Conservation (phyloP, 2,888 invertebrate genomes). For the Camptogramma bilineatum region DNA sequence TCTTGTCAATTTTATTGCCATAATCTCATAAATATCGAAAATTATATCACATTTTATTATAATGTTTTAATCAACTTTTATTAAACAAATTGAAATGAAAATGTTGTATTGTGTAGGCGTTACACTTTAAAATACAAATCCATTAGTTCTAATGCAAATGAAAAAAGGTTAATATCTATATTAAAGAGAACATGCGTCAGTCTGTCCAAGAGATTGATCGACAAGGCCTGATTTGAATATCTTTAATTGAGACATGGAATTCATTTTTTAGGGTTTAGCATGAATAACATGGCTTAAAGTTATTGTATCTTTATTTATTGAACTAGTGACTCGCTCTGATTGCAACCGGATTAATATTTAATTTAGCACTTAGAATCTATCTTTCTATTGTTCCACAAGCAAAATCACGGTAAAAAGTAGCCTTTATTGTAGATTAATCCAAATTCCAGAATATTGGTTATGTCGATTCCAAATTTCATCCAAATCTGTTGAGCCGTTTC, state of each 20-base stretch:
- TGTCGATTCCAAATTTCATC: too few relatives aligned
- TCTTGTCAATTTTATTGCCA: slow-evolving; percentile 23
- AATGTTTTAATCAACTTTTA: slow-evolving; percentile 26
- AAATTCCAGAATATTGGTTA: too few relatives aligned
- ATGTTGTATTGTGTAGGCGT: slow-evolving; percentile 9
- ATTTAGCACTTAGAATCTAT: too few relatives aligned
- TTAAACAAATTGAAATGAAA: slow-evolving; percentile 16
- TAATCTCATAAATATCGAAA: slow-evolving; percentile 19
- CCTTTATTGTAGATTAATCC: too few relatives aligned
- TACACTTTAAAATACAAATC: not conserved
- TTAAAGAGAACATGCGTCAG: slow-evolving; percentile 14
- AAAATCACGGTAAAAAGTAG: too few relatives aligned
- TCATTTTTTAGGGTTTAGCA: slow-evolving; percentile 14
- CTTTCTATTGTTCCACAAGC: too few relatives aligned
- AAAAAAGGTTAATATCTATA: slow-evolving; percentile 15
- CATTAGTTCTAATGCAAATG: slow-evolving; percentile 23
- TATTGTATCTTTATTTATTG: not conserved
- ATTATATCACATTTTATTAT: slow-evolving; percentile 14
- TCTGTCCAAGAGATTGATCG: slow-evolving; percentile 31
- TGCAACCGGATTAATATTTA: too few relatives aligned
- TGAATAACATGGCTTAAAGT: not conserved
- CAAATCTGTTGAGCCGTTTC: too few relatives aligned
- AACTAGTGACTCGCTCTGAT: too few relatives aligned
- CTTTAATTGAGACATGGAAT: slow-evolving; percentile 23
- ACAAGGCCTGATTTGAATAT: slow-evolving; percentile 24